Conservation (phyloP, 2,113 vertebrate genomes). For the Sciurus niger region DNA sequence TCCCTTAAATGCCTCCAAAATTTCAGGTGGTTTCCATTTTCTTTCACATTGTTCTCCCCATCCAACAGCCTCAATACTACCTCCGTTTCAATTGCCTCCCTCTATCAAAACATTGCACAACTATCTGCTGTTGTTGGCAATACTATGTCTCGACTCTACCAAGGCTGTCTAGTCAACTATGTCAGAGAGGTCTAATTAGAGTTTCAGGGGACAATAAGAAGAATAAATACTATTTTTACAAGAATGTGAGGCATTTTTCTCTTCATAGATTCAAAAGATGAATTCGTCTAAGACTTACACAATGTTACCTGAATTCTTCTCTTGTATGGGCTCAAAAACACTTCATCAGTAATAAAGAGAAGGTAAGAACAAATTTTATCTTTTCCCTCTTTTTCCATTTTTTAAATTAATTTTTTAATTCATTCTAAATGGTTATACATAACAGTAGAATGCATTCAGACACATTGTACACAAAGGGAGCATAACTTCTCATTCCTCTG, state of each 20-base stretch:
- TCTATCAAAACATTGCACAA: background rate
- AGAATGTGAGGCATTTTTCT: background rate
- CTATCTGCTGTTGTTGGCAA: background rate
- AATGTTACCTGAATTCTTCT: background rate
- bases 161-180: background rate
- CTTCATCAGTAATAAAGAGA: background rate
- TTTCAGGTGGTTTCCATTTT: background rate
- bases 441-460: too few relatives aligned
- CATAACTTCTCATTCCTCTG: too few relatives aligned
- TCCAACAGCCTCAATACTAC: background rate
- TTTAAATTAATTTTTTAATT: too few relatives aligned
- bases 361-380: background rate
- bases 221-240: background rate
- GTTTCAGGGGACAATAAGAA: rapidly evolving
- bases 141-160: background rate
- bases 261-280: background rate
- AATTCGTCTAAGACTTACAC: background rate
- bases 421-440: too few relatives aligned
- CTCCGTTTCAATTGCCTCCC: background rate
- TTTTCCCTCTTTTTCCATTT: background rate
- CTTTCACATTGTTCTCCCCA: background rate
- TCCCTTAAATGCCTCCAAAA: background rate
- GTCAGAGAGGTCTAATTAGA: background rate
- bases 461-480: too few relatives aligned
- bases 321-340: background rate